These are phyloP conservation scores for Nemurella pictetii DNA, from an alignment of 2,888 invertebrate species.

Conservation along the genomic window DNA sequence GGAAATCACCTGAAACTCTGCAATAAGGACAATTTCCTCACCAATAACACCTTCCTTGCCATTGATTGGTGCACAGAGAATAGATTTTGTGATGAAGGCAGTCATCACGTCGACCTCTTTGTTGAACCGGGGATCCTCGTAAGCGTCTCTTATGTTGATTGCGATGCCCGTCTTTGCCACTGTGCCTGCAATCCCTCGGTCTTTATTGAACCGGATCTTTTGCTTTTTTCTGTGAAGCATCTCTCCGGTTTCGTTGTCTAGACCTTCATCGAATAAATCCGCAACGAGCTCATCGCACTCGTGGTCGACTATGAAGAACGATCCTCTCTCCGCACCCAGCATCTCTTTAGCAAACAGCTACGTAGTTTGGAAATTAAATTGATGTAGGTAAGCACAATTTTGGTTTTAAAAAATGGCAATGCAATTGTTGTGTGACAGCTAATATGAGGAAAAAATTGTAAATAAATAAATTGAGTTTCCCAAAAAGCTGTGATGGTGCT, in stretches of 20 bases:
- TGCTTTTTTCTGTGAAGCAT: constrained; percentile 58
- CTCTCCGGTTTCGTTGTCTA: constrained; percentile 51
- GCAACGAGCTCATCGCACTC: constrained; percentile 55
- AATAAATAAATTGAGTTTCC: too few species aligned
- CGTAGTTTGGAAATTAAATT: constrained; percentile 34
- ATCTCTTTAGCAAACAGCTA: constrained; percentile 62
- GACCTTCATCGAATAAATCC: constrained; percentile 64
- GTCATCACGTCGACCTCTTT: constrained; percentile 60
- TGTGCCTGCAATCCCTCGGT: constrained; percentile 58
- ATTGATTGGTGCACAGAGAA: constrained; percentile 59
- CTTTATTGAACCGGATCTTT: constrained; percentile 56
- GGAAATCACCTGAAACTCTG: too few species aligned
- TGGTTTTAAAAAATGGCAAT: too few species aligned
- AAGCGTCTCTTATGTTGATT: constrained; percentile 60
- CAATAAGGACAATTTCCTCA: constrained; percentile 44
- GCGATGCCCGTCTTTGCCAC: constrained; percentile 57
- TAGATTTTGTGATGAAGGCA: constrained; percentile 60
- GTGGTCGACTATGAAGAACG: constrained; percentile 61
- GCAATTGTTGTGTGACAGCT: too few species aligned
- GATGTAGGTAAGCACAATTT: not conserved
- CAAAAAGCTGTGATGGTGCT: too few species aligned
- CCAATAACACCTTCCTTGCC: constrained; percentile 58
- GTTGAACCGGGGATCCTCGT: constrained; percentile 58
- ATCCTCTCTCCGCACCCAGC: constrained; percentile 60
- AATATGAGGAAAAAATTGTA: too few species aligned